Conservation (phyloP, 23 tunicate genomes). For the Corella eumyota region DNA sequence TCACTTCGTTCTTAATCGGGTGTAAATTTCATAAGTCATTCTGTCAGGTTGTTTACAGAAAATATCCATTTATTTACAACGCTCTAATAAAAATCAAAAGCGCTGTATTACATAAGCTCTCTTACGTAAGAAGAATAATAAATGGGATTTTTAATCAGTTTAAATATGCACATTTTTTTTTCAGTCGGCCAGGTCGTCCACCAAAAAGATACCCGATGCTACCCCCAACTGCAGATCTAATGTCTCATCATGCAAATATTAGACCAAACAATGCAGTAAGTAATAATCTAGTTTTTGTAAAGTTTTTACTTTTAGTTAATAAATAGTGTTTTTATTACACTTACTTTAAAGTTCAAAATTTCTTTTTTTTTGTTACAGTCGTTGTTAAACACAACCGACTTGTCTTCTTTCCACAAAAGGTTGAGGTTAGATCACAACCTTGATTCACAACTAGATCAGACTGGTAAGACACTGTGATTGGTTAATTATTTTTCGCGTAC, state of each 20-base stretch:
- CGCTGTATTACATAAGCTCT: no score
- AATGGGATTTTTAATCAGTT: no score
- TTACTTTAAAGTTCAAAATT: no score
- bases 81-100: no score
- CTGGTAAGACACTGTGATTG: no score
- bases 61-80: no score
- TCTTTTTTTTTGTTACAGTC: no score
- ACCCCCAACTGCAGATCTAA: slow-evolving; percentile 76
- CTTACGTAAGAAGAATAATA: no score
- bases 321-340: background rate
- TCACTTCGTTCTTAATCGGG: background rate
- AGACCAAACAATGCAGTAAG: slow-evolving; percentile 40
- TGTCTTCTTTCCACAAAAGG: slow-evolving; percentile 41
- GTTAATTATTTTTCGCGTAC: no score
- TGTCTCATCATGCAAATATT: slow-evolving; percentile 62
- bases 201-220: slow-evolving; percentile 90
- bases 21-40: slow-evolving; percentile 2
- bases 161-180: slow-evolving; percentile 21
- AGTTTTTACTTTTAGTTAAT: background rate
- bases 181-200: slow-evolving; percentile 95
- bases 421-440: slow-evolving; percentile 29
- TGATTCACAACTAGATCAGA: slow-evolving; percentile 31
- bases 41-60: no score
- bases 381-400: slow-evolving; percentile 24
- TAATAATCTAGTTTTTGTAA: background rate